Evolutionary conservation across 30 jellyfish, hydroid and myxozoan genomes (phyloP).

Genomic region (Nemopilema nomurai): DNA sequence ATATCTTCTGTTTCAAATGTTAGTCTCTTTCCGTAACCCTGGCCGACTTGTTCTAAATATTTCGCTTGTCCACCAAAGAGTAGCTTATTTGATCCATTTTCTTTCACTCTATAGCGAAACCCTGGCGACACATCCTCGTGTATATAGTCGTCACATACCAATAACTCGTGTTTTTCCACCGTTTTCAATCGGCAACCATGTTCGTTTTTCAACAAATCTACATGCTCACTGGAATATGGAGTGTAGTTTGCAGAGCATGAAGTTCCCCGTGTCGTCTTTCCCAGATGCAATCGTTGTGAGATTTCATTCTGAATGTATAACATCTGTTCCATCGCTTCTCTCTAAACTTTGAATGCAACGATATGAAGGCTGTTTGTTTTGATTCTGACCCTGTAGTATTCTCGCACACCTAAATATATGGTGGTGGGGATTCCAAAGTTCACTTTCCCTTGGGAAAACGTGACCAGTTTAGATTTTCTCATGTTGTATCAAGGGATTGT

Average conservation of each 20-base stretch:
- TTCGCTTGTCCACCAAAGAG: slow-evolving; percentile 60
- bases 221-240: neutral
- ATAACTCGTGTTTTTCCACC: slow-evolving; percentile 40
- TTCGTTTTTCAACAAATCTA: neutral
- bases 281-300: neutral
- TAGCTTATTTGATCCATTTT: slow-evolving; percentile 49
- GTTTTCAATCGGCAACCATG: neutral
- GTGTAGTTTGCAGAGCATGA: neutral
- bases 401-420: neutral
- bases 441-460: slow-evolving; percentile 35
- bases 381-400: neutral
- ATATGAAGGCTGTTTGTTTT: neutral
- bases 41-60: slow-evolving; percentile 65
- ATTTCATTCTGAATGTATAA: slow-evolving; percentile 13
- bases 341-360: neutral
- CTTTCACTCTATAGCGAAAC: slow-evolving; percentile 64
- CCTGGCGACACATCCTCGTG: slow-evolving; percentile 73
- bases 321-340: neutral
- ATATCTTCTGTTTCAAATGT: slow-evolving; percentile 64
- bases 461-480: slow-evolving; percentile 18
- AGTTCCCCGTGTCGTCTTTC: neutral
- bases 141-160: slow-evolving; percentile 35
- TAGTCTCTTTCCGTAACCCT: slow-evolving; percentile 76
- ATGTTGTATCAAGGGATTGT: neutral
- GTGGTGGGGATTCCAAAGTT: slow-evolving; percentile 24